Evolutionary conservation across 2,113 vertebrate genomes (phyloP).

Genomic region (Dipodomys merriami): DNA sequence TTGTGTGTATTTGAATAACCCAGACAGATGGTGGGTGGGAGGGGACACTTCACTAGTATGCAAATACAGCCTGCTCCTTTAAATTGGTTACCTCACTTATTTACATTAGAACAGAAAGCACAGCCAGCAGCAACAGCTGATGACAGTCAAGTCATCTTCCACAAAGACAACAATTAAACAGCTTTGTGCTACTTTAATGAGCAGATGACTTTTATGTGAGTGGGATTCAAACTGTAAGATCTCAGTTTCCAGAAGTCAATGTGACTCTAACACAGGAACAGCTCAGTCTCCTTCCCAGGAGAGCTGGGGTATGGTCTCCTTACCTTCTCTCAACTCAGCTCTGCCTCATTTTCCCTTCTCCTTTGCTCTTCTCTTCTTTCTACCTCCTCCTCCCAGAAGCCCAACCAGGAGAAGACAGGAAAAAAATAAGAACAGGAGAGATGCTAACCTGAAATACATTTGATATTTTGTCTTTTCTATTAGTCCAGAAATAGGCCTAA

Average conservation of each 20-base stretch:
- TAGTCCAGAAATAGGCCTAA: not conserved
- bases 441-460: not conserved
- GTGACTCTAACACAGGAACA: not conserved
- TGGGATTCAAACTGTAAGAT: constrained; percentile 70
- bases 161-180: constrained; percentile 85
- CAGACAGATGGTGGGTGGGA: constrained; percentile 70
- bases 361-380: too few species aligned
- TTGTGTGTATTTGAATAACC: constrained; percentile 39
- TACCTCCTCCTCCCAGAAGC: not conserved
- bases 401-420: too few species aligned
- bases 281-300: rapidly evolving
- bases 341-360: too few species aligned
- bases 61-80: constrained; percentile 86
- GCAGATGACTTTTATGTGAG: constrained; percentile 83
- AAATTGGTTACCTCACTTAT: constrained; percentile 87
- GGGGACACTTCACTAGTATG: constrained; percentile 72
- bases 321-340: not conserved
- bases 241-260: not conserved
- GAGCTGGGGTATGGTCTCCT: not conserved
- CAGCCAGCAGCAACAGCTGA: constrained; percentile 87
- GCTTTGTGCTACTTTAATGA: constrained; percentile 82
- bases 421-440: not conserved
- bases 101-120: constrained; percentile 86
- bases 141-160: constrained; percentile 86
- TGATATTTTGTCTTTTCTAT: not conserved